A percentile compares a stretch with the other conserved stretches of the same genome.
These are phyloP conservation scores for Zootoca vivipara DNA, from an alignment of 2,113 vertebrate genomes.

Conservation along the genomic window DNA sequence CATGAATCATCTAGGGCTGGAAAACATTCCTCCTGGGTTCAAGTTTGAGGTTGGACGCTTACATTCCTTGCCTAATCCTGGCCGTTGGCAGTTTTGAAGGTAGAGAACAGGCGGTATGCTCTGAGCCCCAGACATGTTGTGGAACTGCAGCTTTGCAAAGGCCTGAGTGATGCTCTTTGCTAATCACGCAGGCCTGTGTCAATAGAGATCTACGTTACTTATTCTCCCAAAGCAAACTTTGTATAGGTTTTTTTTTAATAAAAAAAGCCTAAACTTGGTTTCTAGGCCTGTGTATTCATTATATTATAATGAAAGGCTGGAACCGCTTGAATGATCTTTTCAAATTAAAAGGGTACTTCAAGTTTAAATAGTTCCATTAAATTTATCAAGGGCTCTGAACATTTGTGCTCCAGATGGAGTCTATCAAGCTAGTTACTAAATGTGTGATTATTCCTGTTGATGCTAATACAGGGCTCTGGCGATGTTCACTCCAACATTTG, in stretches of 20 bases:
- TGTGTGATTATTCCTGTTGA: conserved; percentile 31
- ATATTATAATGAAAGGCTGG: conserved; percentile 57
- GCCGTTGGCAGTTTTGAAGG: not conserved
- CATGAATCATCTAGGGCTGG: not conserved
- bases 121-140: not conserved
- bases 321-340: conserved; percentile 66
- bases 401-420: conserved; percentile 37
- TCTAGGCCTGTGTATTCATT: conserved; percentile 52
- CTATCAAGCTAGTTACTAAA: conserved; percentile 30
- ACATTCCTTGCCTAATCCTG: not conserved
- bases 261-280: conserved; percentile 19
- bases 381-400: conserved; percentile 58
- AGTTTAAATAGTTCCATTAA: conserved; percentile 57
- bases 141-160: not conserved
- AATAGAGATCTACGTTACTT: conserved; percentile 39
- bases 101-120: not conserved
- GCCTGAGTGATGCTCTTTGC: not conserved
- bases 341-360: conserved; percentile 69
- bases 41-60: not conserved
- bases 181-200: not conserved
- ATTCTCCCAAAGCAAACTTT: conserved; percentile 54
- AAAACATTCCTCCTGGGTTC: not conserved
- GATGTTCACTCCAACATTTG: conserved; percentile 24
- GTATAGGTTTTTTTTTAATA: conserved; percentile 56
- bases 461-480: not conserved